Percentiles rank a stretch among this genome's conserved stretches.
Conservation (phyloP, 2,888 invertebrate genomes). For the Pammene aurita region DNA sequence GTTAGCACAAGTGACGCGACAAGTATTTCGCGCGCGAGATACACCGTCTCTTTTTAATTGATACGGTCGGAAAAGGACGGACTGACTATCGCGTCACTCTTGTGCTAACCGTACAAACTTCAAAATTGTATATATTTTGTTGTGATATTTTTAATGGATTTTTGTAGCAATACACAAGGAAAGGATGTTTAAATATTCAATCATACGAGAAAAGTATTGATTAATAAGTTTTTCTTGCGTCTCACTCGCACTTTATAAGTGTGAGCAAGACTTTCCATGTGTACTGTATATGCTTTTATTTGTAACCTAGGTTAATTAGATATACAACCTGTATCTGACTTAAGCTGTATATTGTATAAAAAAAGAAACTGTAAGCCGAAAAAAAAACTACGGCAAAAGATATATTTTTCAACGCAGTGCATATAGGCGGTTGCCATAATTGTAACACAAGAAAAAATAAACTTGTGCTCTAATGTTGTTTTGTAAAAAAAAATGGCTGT, state of each 20-base stretch:
- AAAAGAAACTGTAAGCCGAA: conserved; percentile 43
- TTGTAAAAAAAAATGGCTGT: conserved; percentile 66
- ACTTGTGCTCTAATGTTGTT: conserved; percentile 67
- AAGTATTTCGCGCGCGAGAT: no score
- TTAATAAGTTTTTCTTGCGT: not conserved
- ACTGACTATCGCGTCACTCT: no score
- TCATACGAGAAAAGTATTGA: not conserved
- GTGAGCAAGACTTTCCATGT: conserved; percentile 25
- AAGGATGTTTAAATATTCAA: not conserved
- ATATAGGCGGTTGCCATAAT: conserved; percentile 64
- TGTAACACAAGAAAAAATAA: conserved; percentile 78
- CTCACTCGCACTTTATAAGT: conserved; percentile 9
- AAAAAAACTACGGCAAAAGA: conserved; percentile 61
- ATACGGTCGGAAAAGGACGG: no score
- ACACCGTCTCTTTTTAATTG: no score
- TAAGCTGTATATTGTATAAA: conserved; percentile 45
- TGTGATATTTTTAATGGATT: conserved; percentile 24
- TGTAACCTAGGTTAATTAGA: conserved; percentile 38
- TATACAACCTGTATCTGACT: conserved; percentile 42
- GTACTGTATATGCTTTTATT: conserved; percentile 43
- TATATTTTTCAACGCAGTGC: conserved; percentile 75
- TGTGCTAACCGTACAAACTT: no score
- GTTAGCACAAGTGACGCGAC: no score
- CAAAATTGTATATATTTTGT: conserved; percentile 38
- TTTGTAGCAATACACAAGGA: conserved; percentile 46